Conservation (phyloP, 2,113 vertebrate genomes). For the Camelus bactrianus region DNA sequence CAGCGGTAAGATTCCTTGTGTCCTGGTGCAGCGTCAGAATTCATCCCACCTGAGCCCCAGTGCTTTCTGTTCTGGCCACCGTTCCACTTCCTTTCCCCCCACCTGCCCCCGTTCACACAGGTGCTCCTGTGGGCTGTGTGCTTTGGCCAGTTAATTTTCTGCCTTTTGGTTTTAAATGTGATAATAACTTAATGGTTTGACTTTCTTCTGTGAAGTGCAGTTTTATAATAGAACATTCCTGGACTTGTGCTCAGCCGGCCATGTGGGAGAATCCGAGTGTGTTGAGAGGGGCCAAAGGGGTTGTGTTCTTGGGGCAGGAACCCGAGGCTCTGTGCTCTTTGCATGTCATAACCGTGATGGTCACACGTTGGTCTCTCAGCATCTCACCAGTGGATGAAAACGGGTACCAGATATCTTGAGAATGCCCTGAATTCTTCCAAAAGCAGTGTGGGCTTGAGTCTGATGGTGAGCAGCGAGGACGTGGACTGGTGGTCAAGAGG, state of each 20-base stretch:
- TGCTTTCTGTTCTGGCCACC: neutral
- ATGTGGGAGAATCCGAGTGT: too few species aligned
- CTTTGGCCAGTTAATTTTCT: conserved; percentile 7
- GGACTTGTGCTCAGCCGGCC: neutral
- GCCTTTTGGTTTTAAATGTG: conserved; percentile 27
- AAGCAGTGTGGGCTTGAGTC: neutral
- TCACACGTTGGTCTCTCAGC: neutral
- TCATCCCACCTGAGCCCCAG: neutral
- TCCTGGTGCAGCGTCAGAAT: neutral
- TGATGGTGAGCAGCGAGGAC: neutral
- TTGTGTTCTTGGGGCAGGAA: neutral
- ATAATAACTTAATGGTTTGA: neutral
- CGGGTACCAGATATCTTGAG: neutral
- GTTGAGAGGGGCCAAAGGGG: neutral
- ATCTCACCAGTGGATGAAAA: neutral
- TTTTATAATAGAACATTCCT: neutral
- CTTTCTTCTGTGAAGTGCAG: neutral
- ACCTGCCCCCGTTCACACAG: neutral
- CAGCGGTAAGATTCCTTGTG: neutral
- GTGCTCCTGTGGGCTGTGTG: neutral
- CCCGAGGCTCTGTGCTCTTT: neutral
- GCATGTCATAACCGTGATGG: fast-evolving
- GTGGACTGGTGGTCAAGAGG: neutral
- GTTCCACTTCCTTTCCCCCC: neutral
- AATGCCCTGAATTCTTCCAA: neutral